phyloP scores from a whole-genome alignment of 2,888 invertebrate species.

The Hydraecia micacea region DNA sequence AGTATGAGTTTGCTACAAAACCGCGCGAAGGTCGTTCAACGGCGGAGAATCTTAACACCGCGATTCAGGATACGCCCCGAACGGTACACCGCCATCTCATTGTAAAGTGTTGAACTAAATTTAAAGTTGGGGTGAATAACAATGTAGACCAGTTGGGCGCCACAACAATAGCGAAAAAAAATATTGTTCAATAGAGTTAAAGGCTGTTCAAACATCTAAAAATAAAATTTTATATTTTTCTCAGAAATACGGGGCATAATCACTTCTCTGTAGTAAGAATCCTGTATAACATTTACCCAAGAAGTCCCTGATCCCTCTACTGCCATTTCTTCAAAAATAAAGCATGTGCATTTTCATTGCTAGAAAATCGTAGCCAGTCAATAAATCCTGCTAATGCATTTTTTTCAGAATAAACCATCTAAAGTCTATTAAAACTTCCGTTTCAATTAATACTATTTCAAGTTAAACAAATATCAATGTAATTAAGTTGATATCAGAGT shows the following conservation, averaged over 20 bases:
- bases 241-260: neutral
- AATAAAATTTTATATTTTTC: neutral
- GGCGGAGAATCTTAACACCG: conserved; percentile 37
- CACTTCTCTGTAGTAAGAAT: neutral
- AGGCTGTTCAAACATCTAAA: neutral
- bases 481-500: too few relatives aligned
- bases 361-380: neutral
- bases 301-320: neutral
- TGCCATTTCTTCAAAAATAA: neutral
- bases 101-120: neutral
- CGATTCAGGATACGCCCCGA: conserved; percentile 21
- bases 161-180: neutral
- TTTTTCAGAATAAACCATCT: neutral
- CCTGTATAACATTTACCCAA: too few relatives aligned
- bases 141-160: neutral
- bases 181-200: too few relatives aligned
- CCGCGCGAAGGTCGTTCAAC: conserved; percentile 14
- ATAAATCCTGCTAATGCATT: neutral
- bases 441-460: too few relatives aligned
- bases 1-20: neutral
- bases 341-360: neutral
- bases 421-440: too few relatives aligned
- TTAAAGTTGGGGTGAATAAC: neutral
- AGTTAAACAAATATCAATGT: too few relatives aligned
- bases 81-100: conserved; percentile 28